These are phyloP conservation scores for Oxytorus armatus DNA, from an alignment of 2,888 invertebrate genomes.

Conservation along the genomic window DNA sequence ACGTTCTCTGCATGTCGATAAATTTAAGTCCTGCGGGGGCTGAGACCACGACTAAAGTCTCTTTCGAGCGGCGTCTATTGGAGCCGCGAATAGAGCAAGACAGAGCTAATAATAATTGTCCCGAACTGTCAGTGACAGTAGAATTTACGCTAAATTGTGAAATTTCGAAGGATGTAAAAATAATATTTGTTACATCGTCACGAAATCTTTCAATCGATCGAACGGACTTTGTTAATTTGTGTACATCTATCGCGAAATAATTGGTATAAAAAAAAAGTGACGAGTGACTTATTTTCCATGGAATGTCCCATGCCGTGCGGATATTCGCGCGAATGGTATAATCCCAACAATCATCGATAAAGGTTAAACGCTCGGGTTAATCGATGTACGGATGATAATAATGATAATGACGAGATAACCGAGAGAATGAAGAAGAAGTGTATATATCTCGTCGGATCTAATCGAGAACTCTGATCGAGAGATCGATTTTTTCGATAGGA, in stretches of 20 bases:
- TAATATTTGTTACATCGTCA: too few species aligned
- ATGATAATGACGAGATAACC: constrained; percentile 29
- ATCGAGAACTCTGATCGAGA: constrained; percentile 24
- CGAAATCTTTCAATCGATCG: too few species aligned
- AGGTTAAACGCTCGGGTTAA: constrained; percentile 61
- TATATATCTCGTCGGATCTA: constrained; percentile 10
- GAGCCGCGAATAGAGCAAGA: background rate
- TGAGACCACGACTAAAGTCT: constrained; percentile 28
- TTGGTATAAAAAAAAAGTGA: too few species aligned
- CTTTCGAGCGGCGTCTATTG: background rate
- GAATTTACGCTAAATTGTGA: too few species aligned
- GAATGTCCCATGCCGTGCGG: background rate
- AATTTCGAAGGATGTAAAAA: too few species aligned
- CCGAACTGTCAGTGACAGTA: constrained; percentile 55
- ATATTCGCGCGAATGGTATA: constrained; percentile 27
- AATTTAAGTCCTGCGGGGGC: constrained; percentile 65
- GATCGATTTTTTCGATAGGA: constrained; percentile 25
- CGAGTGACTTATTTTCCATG: background rate
- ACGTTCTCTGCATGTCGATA: constrained; percentile 59
- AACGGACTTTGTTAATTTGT: too few species aligned
- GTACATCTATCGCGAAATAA: too few species aligned
- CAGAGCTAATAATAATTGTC: constrained; percentile 59
- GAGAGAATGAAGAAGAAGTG: constrained; percentile 4
- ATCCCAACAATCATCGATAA: constrained; percentile 57
- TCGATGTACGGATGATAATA: constrained; percentile 42